phyloP scores from a whole-genome alignment of 2,113 vertebrate genomes.

The Phylloscopus trochilus region DNA sequence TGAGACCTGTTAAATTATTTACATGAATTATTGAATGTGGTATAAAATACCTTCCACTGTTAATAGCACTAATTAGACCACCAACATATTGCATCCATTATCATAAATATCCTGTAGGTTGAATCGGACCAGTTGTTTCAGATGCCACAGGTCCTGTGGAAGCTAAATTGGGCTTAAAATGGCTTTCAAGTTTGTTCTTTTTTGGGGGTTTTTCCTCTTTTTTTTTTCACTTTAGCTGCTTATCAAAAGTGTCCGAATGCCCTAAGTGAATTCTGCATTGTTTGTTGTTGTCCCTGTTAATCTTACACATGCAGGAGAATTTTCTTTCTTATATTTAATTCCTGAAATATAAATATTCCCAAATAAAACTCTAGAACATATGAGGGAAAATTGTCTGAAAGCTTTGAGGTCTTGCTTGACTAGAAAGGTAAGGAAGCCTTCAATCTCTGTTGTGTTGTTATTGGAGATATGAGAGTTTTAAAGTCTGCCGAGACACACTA shows the following conservation, averaged over 20 bases:
- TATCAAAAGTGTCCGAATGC: neutral
- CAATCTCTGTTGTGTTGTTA: neutral
- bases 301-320: neutral
- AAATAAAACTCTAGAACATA: neutral
- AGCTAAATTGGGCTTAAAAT: neutral
- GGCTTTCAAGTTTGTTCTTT: neutral
- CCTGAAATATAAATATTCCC: neutral
- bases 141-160: neutral
- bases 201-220: neutral
- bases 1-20: conserved; percentile 39
- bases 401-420: neutral
- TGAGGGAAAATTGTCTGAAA: neutral
- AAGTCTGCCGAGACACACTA: neutral
- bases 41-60: neutral
- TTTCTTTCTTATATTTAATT: neutral
- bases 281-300: neutral
- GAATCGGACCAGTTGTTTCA: neutral
- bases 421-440: neutral
- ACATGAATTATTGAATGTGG: neutral
- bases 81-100: neutral
- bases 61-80: neutral
- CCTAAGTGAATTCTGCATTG: neutral
- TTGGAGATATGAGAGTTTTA: neutral
- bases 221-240: neutral
- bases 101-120: neutral